Conservation (phyloP, 2,888 invertebrate species). For the Oxyteleia sp. region DNA sequence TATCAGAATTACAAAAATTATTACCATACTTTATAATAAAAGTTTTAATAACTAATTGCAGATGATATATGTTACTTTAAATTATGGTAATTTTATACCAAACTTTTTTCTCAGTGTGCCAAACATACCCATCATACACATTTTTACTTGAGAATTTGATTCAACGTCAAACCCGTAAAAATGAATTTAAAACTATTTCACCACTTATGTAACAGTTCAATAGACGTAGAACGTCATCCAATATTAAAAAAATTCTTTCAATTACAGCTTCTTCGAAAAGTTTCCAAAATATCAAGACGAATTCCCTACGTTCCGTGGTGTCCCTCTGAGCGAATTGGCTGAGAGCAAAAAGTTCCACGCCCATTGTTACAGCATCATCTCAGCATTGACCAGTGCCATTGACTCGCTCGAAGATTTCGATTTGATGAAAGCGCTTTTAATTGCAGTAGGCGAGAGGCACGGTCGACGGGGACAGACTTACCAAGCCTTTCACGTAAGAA, state of each 20-base stretch:
- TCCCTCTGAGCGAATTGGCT: constrained; percentile 85
- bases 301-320: constrained; percentile 88
- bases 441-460: constrained; percentile 86
- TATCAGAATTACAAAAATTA: too few species aligned
- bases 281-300: constrained; percentile 87
- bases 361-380: constrained; percentile 88
- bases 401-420: constrained; percentile 88
- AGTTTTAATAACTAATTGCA: too few species aligned
- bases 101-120: too few species aligned
- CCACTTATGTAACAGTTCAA: too few species aligned
- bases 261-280: constrained; percentile 87
- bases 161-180: too few species aligned
- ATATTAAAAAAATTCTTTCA: constrained; percentile 9
- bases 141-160: too few species aligned
- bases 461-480: constrained; percentile 85
- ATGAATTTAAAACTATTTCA: too few species aligned
- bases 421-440: constrained; percentile 75
- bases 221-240: too few species aligned
- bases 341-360: constrained; percentile 87
- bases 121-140: too few species aligned
- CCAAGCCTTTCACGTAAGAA: constrained; percentile 77
- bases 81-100: too few species aligned
- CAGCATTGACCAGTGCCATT: constrained; percentile 87
- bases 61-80: too few species aligned
- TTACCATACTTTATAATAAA: too few species aligned